phyloP scores from a whole-genome alignment of 2,797 vertebrate genomes.

The Lepus oiostolus region DNA sequence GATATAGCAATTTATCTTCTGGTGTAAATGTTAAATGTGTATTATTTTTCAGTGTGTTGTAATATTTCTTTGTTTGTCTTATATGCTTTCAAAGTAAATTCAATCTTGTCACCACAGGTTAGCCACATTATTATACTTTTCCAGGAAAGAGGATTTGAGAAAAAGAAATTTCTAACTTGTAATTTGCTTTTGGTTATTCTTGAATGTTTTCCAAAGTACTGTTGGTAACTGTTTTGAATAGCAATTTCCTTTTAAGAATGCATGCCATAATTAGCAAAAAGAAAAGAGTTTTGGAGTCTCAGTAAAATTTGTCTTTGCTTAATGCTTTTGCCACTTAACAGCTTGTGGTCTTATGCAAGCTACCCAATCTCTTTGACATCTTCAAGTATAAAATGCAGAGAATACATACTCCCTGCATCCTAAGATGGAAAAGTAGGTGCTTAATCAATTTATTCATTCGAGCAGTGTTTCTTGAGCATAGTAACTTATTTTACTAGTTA shows the following conservation, averaged over 20 bases:
- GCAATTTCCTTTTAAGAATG: slow-evolving; percentile 34
- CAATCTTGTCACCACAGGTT: background rate
- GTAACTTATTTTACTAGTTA: background rate
- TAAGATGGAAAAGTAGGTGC: background rate
- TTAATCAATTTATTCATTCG: slow-evolving; percentile 19
- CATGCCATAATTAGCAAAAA: background rate
- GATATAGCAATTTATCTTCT: slow-evolving; percentile 9
- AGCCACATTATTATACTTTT: background rate
- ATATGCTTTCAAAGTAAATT: slow-evolving; percentile 49
- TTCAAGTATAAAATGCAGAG: slow-evolving; percentile 5
- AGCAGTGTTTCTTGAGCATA: background rate
- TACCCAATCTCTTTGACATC: background rate
- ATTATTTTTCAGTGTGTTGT: background rate
- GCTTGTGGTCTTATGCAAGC: background rate
- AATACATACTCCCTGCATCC: background rate
- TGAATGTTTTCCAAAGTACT: slow-evolving; percentile 29
- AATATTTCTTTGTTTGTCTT: background rate
- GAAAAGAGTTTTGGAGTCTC: slow-evolving; percentile 36
- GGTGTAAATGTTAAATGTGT: background rate
- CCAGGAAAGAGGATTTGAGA: background rate
- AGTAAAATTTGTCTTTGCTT: slow-evolving; percentile 41
- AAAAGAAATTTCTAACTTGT: slow-evolving; percentile 35
- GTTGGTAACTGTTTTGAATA: slow-evolving; percentile 30
- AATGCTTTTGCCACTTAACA: background rate
- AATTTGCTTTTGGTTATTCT: slow-evolving; percentile 54